Conservation (phyloP, 2,797 vertebrate genomes). For the Danio kyathit region DNA sequence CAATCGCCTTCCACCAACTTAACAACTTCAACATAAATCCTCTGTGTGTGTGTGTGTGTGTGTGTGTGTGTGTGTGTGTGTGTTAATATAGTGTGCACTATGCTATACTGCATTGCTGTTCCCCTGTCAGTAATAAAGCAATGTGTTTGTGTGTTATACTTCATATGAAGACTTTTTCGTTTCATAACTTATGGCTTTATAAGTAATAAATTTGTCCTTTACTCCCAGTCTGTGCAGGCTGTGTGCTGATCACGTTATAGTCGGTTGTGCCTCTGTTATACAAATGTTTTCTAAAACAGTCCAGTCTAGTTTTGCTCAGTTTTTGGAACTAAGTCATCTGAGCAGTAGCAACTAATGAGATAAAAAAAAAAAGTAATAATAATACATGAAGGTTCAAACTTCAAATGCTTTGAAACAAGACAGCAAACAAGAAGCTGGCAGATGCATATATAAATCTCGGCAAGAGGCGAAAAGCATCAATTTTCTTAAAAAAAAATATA, state of each 20-base stretch:
- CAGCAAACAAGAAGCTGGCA: neutral
- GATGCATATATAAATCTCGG: too few species aligned
- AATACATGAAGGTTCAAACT: neutral
- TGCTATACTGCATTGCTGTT: neutral
- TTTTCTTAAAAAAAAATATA: too few species aligned
- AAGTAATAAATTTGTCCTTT: neutral
- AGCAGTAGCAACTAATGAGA: neutral
- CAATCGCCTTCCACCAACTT: neutral
- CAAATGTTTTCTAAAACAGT: constrained; percentile 2
- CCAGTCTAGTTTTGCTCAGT: neutral
- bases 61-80: neutral
- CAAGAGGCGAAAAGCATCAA: too few species aligned
- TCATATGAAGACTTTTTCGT: neutral
- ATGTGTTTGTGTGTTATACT: neutral
- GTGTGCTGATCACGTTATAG: neutral
- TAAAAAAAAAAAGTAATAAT: too few species aligned
- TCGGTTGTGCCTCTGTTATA: neutral
- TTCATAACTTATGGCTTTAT: neutral
- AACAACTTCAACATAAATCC: neutral
- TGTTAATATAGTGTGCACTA: constrained; percentile 2
- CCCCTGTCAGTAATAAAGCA: neutral
- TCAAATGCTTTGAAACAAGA: neutral
- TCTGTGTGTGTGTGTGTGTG: neutral
- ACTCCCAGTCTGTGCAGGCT: neutral
- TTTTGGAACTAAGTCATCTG: neutral